Percentiles rank a stretch among this genome's conserved stretches.
phyloP scores from a whole-genome alignment of 2,797 vertebrate genomes.

The Capromys pilorides region DNA sequence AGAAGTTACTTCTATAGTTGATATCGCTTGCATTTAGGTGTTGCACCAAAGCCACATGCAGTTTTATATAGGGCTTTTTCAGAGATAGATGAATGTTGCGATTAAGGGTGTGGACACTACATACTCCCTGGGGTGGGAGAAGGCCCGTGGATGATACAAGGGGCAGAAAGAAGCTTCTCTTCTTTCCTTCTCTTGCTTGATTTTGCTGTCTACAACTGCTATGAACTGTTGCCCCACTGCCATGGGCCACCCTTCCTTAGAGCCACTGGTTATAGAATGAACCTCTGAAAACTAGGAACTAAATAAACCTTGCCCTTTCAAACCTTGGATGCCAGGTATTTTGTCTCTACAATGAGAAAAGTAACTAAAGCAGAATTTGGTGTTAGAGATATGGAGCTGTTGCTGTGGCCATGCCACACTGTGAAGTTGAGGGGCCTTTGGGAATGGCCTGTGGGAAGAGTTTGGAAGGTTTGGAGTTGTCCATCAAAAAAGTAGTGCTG shows the following conservation, averaged over 20 bases:
- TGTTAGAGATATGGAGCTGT: no score
- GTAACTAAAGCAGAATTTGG: neutral
- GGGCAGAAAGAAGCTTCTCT: neutral
- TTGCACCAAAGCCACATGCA: no score
- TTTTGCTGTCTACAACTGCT: neutral
- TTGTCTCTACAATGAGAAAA: neutral
- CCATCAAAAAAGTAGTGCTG: no score
- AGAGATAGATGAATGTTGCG: neutral
- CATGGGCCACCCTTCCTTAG: neutral
- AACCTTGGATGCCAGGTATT: neutral
- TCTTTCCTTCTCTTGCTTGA: neutral
- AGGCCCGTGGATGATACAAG: neutral
- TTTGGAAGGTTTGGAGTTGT: no score
- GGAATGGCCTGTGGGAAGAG: no score
- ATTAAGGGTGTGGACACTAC: neutral
- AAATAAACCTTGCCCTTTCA: neutral
- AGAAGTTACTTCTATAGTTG: no score
- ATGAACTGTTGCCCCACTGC: neutral
- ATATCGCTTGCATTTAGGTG: no score
- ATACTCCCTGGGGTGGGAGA: no score
- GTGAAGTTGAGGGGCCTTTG: no score
- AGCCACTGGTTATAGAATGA: neutral
- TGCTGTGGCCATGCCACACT: no score
- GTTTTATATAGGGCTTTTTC: no score
- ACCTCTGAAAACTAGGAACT: neutral